Evolutionary conservation across 2,888 invertebrate genomes (phyloP).

Genomic region (Phasia obesa): DNA sequence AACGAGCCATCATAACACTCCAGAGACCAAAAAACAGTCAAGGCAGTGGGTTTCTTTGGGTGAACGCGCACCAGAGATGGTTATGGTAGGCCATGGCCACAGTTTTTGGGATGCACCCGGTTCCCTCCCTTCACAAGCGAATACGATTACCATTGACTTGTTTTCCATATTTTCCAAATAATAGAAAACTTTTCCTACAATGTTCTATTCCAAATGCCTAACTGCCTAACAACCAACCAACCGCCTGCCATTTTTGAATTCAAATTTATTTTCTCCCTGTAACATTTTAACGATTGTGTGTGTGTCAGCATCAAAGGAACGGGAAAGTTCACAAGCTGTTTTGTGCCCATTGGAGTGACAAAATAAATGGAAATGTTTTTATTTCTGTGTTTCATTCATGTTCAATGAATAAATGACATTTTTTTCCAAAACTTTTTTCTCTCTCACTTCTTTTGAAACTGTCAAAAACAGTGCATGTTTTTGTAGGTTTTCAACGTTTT

Average conservation of each 20-base stretch:
- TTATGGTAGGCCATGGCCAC: too few species aligned
- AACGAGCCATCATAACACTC: too few species aligned
- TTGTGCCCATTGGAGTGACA: constrained; percentile 23
- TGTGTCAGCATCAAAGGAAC: not conserved
- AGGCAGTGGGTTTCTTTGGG: too few species aligned
- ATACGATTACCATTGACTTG: too few species aligned
- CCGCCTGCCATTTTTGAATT: not conserved
- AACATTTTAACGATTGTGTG: not conserved
- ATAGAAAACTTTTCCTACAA: too few species aligned
- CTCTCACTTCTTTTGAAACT: constrained; percentile 42
- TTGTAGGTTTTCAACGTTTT: constrained; percentile 68
- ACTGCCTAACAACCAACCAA: too few species aligned
- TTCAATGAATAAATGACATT: constrained; percentile 62
- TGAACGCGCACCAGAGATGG: too few species aligned
- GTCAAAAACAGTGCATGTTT: constrained; percentile 62
- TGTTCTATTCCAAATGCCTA: too few species aligned
- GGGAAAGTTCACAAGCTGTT: constrained; percentile 10
- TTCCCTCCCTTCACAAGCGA: too few species aligned
- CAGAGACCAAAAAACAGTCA: too few species aligned
- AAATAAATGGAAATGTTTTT: constrained; percentile 22
- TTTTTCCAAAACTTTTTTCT: not conserved
- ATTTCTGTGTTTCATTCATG: constrained; percentile 48
- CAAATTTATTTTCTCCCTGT: not conserved
- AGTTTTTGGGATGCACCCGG: too few species aligned
- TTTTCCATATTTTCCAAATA: too few species aligned